These are phyloP conservation scores for Lasaia peninsularis DNA, from an alignment of 1,140 invertebrate species.

Conservation along the genomic window DNA sequence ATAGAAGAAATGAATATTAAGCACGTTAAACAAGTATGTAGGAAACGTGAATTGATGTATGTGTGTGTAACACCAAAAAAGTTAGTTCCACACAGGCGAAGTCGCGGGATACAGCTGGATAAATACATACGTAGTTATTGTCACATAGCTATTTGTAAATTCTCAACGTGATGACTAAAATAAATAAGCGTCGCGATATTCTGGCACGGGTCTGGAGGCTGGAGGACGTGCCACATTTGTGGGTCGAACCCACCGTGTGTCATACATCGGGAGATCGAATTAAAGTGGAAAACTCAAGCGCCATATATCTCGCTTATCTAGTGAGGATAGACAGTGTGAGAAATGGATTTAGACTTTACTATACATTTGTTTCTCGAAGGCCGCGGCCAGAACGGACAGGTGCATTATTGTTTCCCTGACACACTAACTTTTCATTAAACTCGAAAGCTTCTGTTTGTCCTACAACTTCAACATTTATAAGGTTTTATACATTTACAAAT, in stretches of 20 bases:
- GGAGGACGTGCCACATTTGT: too few relatives aligned
- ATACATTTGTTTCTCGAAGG: constrained; percentile 5
- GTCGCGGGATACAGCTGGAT: too few relatives aligned
- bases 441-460: constrained; percentile 3
- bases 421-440: constrained; percentile 4
- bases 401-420: constrained; percentile 8
- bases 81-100: too few relatives aligned
- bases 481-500: too few relatives aligned
- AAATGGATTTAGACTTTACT: constrained; percentile 11
- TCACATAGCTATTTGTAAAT: neutral
- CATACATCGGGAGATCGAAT: constrained; percentile 16
- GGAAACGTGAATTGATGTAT: too few relatives aligned
- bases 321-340: constrained; percentile 9
- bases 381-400: constrained; percentile 1
- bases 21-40: too few relatives aligned
- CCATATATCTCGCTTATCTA: constrained; percentile 15
- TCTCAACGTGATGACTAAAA: neutral
- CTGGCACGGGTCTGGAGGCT: constrained; percentile 11
- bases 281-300: constrained; percentile 13
- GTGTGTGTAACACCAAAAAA: too few relatives aligned
- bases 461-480: neutral
- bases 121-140: too few relatives aligned
- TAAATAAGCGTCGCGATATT: constrained; percentile 4
- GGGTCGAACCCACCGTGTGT: neutral
- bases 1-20: too few relatives aligned